These are phyloP conservation scores for Melanostoma scalare DNA, from an alignment of 2,888 invertebrate species.

Conservation along the genomic window DNA sequence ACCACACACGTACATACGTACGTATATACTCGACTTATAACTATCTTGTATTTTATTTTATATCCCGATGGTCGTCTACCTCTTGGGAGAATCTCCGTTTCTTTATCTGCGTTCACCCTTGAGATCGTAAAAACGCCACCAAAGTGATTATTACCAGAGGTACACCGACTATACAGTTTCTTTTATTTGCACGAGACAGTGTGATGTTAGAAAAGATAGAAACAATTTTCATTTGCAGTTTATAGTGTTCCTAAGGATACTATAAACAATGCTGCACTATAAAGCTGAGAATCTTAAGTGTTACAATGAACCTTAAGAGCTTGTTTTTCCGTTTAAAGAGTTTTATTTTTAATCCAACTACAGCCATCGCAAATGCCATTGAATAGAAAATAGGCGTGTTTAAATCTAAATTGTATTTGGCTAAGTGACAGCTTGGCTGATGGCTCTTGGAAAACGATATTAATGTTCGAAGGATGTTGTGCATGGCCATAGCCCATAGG, in stretches of 20 bases:
- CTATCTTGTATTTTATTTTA: conserved; percentile 36
- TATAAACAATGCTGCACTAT: too few relatives aligned
- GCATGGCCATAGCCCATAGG: too few relatives aligned
- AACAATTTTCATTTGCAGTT: conserved; percentile 8
- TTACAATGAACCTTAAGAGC: too few relatives aligned
- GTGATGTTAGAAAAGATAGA: background rate
- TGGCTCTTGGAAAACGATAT: too few relatives aligned
- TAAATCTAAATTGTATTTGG: too few relatives aligned
- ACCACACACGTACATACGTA: conserved; percentile 47
- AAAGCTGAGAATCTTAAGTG: too few relatives aligned
- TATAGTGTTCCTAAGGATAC: background rate
- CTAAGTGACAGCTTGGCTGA: too few relatives aligned
- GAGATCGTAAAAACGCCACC: conserved; percentile 3
- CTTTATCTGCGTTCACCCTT: background rate
- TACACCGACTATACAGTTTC: background rate
- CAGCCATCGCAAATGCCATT: too few relatives aligned
- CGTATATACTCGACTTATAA: conserved; percentile 41
- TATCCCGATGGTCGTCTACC: background rate
- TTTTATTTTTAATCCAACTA: background rate
- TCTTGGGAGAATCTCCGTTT: conserved; percentile 11
- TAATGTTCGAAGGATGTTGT: too few relatives aligned
- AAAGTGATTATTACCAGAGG: conserved; percentile 8
- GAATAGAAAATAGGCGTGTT: too few relatives aligned
- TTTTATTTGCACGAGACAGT: background rate
- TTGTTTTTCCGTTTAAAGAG: background rate